phyloP scores from a whole-genome alignment of 2,797 vertebrate genomes.

The Octomys mimax region DNA sequence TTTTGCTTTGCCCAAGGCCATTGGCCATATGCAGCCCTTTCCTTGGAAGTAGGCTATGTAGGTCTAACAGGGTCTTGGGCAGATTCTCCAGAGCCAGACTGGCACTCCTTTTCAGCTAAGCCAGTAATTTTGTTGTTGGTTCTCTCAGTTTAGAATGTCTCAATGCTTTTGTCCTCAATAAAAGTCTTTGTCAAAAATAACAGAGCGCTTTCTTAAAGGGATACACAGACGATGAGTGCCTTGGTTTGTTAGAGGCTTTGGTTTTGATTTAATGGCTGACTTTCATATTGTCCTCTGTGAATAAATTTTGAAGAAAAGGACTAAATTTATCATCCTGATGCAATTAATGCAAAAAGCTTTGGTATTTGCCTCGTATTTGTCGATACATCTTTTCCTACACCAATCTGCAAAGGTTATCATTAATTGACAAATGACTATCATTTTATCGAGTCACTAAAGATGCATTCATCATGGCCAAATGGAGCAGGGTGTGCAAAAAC shows the following conservation, averaged over 20 bases:
- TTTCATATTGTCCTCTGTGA: constrained; percentile 38
- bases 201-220: not conserved
- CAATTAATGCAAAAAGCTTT: constrained; percentile 60
- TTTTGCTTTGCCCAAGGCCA: not conserved
- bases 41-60: not conserved
- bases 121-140: not conserved
- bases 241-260: constrained; percentile 1
- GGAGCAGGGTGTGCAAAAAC: constrained; percentile 53
- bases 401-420: constrained; percentile 58
- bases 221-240: not conserved
- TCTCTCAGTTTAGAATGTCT: constrained; percentile 19
- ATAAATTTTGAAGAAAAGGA: constrained; percentile 51
- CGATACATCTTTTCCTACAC: constrained; percentile 16
- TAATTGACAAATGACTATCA: constrained; percentile 59
- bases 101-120: not conserved
- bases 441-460: constrained; percentile 48
- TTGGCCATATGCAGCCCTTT: not conserved
- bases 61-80: not conserved
- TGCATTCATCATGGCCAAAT: constrained; percentile 40
- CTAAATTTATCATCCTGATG: constrained; percentile 53
- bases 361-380: constrained; percentile 31
- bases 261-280: not conserved
- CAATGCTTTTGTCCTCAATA: constrained; percentile 12
- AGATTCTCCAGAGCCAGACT: not conserved
- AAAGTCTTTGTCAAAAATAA: constrained; percentile 7